Conservation (phyloP, 2,113 vertebrate genomes). For the Glaucomys volans region DNA sequence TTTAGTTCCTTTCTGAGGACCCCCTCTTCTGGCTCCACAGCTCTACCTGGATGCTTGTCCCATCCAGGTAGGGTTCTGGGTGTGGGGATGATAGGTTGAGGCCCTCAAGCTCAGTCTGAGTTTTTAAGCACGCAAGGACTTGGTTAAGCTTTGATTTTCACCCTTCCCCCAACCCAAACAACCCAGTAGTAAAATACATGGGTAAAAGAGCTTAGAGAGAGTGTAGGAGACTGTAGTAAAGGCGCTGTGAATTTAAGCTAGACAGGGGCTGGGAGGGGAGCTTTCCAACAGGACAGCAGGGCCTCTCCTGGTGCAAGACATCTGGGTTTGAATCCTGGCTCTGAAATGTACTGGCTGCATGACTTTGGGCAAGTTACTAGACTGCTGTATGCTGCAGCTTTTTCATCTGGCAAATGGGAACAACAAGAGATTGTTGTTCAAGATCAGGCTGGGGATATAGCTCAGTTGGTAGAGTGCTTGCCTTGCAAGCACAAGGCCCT, state of each 20-base stretch:
- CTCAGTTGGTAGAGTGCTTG: too few species aligned
- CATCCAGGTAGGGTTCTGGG: background rate
- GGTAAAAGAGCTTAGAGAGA: background rate
- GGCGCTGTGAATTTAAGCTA: background rate
- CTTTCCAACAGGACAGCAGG: background rate
- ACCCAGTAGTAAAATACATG: background rate
- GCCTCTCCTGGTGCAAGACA: background rate
- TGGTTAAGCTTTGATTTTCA: background rate
- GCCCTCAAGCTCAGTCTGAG: background rate
- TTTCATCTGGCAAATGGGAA: slow-evolving; percentile 16
- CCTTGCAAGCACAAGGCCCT: too few species aligned
- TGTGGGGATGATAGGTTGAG: background rate
- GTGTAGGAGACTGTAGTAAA: background rate
- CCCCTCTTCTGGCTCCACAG: background rate
- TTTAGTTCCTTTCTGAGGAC: background rate
- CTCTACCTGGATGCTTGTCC: background rate
- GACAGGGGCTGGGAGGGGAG: background rate
- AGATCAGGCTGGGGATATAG: too few species aligned
- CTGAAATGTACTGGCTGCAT: background rate
- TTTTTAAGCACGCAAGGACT: background rate
- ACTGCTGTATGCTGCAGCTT: background rate
- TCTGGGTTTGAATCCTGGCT: background rate
- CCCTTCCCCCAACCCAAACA: background rate
- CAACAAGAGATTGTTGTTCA: too few species aligned
- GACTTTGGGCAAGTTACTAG: background rate